Conservation (phyloP, 2,797 vertebrate genomes). For the Lerista edwardsae region DNA sequence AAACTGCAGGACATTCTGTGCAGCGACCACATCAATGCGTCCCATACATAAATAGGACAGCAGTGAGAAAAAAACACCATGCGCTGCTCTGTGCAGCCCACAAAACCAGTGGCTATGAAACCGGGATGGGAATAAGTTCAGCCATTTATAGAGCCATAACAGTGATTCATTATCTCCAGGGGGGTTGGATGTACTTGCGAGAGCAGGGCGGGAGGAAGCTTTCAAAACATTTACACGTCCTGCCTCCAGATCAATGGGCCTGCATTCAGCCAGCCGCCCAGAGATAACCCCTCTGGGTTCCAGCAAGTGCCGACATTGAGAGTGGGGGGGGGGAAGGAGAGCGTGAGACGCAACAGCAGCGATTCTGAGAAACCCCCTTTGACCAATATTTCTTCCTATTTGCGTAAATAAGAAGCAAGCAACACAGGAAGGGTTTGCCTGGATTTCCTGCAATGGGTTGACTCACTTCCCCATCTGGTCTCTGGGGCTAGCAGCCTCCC, state of each 20-base stretch:
- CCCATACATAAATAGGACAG: slow-evolving; percentile 52
- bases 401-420: slow-evolving; percentile 33
- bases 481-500: not conserved
- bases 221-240: not conserved
- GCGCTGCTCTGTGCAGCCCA: slow-evolving; percentile 30
- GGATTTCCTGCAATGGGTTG: slow-evolving; percentile 22
- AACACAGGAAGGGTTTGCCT: slow-evolving; percentile 35
- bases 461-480: slow-evolving; percentile 19
- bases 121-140: fast-evolving
- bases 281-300: not conserved
- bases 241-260: not conserved
- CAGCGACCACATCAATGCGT: slow-evolving; percentile 39
- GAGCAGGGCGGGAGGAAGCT: not conserved
- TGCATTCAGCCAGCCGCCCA: not conserved
- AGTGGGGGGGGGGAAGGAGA: not conserved
- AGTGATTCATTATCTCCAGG: not conserved
- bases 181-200: not conserved
- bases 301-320: not conserved
- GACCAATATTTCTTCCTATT: slow-evolving; percentile 49
- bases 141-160: slow-evolving; percentile 33
- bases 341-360: not conserved
- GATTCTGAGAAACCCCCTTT: slow-evolving; percentile 28
- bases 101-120: slow-evolving; percentile 27
- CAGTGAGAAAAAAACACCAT: not conserved
- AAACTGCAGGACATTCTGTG: slow-evolving; percentile 20